These are phyloP conservation scores for Raja brachyura DNA, from an alignment of 2,113 vertebrate species.

Conservation along the genomic window DNA sequence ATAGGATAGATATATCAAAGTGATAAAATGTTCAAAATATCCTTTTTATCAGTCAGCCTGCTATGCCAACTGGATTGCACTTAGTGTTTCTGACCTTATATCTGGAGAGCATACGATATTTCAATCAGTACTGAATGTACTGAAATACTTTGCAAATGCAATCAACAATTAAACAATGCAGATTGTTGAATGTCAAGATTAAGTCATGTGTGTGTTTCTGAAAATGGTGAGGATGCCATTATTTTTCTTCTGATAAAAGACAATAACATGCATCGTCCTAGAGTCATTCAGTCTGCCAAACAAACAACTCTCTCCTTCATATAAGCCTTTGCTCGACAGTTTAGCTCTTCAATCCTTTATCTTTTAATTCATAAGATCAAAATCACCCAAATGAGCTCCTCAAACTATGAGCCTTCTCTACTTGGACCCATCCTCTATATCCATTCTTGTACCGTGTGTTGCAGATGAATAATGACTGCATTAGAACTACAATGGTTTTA, in stretches of 20 bases:
- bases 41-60: not conserved
- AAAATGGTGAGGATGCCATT: not conserved
- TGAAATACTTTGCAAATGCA: not conserved
- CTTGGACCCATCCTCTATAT: not conserved
- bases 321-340: slow-evolving; percentile 1
- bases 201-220: not conserved
- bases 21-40: not conserved
- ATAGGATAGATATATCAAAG: not conserved
- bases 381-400: not conserved
- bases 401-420: not conserved
- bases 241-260: not conserved
- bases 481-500: not conserved
- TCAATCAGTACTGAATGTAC: not conserved
- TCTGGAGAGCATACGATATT: not conserved
- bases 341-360: not conserved
- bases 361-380: not conserved
- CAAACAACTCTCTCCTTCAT: not conserved
- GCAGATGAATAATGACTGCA: not conserved
- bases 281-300: not conserved
- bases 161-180: not conserved
- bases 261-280: not conserved
- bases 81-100: not conserved
- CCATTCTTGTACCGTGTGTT: not conserved
- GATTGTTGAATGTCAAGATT: not conserved
- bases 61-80: not conserved